Evolutionary conservation across 2,888 invertebrate species (phyloP), one percentile per base, ranked within the genome.

Genomic region (Euplagia quadripunctaria): DNA sequence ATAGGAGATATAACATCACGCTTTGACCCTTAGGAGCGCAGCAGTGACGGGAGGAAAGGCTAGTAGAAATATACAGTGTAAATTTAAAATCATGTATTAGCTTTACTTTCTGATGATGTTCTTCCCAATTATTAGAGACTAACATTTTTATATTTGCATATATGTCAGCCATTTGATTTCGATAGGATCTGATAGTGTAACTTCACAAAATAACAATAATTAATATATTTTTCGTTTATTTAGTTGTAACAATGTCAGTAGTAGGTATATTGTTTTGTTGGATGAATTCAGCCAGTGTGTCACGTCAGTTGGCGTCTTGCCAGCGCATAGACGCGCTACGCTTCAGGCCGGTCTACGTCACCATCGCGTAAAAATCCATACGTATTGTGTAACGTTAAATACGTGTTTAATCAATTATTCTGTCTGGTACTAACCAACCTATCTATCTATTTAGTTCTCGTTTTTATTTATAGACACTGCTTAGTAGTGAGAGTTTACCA

Each of bases 341-440:
- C 31, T 64, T 82, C 79, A 82, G 82, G 79, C 79, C 20, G 2
- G 43, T 17, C 82, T 70, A 85, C 85, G 82, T 85, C 85, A 85
- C 75, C 70, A 65, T 79, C 73, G 74, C 80, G 82, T 84, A 79
- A 82, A 82, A 85, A 85, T 83, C 81, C 77, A 85, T 85, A 81
- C 79, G 73, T 72, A 81, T 84, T 84, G 79, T 84, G 78, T 81
- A 79, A 84, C 79, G 52, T 49, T 20, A 17, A 55, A 68, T 46
- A 72, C 55, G 74, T 73, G 42, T 65, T 76, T 72, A 64, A 63
- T 63, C 75, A 72, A 61, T 9, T 61, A 66, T 72, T 58, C 46
- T n/a, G 68, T 55, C 68, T 51, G 68, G 51, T 1, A 61, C 31
- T 31, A 31, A 31, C 12, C 61, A 12, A 31, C 31, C 31, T 61